A percentile compares a stretch with the other conserved stretches of the same genome.
phyloP scores from a whole-genome alignment of 2,888 invertebrate species.

The Sarcophaga carnaria region DNA sequence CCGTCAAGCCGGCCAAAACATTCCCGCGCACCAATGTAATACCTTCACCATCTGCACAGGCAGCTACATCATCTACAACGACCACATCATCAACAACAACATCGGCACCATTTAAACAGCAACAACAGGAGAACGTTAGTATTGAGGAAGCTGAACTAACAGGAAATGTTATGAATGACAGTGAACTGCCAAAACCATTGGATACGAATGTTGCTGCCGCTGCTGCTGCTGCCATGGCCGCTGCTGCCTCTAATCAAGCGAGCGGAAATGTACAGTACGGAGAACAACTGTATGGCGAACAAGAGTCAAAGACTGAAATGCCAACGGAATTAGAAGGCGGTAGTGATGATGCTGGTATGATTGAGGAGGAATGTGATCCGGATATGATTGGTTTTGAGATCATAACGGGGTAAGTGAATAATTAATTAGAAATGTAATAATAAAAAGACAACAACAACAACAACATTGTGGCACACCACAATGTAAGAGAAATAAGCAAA shows the following conservation, averaged over 20 bases:
- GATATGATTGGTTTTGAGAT: constrained; percentile 96
- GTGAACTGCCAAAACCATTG: constrained; percentile 79
- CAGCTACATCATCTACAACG: constrained; percentile 56
- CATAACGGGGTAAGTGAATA: constrained; percentile 88
- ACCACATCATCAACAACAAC: constrained; percentile 63
- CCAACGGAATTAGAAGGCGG: constrained; percentile 70
- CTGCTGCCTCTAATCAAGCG: constrained; percentile 50
- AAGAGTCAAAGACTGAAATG: constrained; percentile 77
- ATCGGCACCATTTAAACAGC: constrained; percentile 34
- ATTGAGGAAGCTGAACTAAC: constrained; percentile 72
- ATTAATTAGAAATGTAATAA: constrained; percentile 36
- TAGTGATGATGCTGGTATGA: constrained; percentile 64
- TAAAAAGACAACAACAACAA: background rate
- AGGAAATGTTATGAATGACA: constrained; percentile 73
- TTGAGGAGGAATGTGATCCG: constrained; percentile 90
- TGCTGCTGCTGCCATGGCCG: constrained; percentile 53
- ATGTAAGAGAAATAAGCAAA: background rate
- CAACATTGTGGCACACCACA: constrained; percentile 7
- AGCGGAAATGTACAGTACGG: constrained; percentile 59
- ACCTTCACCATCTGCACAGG: constrained; percentile 73
- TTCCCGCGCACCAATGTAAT: constrained; percentile 80
- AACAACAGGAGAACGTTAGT: constrained; percentile 67
- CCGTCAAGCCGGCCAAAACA: constrained; percentile 80
- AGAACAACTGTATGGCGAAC: constrained; percentile 66
- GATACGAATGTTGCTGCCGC: constrained; percentile 65